These are phyloP conservation scores for Triplophysa dalaica DNA, from an alignment of 2,113 vertebrate species.

Conservation along the genomic window DNA sequence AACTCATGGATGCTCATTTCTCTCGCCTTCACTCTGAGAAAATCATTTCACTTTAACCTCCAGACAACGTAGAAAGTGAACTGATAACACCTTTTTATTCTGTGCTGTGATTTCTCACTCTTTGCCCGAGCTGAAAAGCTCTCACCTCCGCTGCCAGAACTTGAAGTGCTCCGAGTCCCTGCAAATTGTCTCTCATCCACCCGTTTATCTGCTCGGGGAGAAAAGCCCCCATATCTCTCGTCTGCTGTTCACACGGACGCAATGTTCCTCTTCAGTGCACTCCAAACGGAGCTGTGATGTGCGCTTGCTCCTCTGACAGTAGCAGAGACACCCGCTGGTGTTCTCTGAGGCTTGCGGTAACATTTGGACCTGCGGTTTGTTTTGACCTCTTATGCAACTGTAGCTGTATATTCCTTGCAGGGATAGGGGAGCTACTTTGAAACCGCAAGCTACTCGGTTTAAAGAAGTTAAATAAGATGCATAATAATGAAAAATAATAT, in stretches of 20 bases:
- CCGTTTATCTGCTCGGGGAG: slow-evolving; percentile 25
- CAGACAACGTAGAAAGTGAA: slow-evolving; percentile 26
- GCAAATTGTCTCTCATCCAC: slow-evolving; percentile 27
- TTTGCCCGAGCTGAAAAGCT: slow-evolving; percentile 15
- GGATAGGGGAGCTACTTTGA: too few relatives aligned
- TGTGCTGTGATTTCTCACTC: slow-evolving; percentile 18
- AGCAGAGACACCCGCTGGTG: slow-evolving; percentile 1
- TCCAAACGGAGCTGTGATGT: slow-evolving; percentile 25
- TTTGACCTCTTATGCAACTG: neutral
- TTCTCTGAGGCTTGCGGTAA: neutral
- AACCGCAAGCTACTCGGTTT: too few relatives aligned
- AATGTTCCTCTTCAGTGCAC: slow-evolving; percentile 34
- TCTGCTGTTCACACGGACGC: slow-evolving; percentile 22
- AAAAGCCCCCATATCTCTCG: slow-evolving; percentile 31
- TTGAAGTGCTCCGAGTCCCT: slow-evolving; percentile 34
- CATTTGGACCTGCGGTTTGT: neutral
- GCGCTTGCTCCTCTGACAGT: neutral
- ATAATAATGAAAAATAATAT: too few relatives aligned
- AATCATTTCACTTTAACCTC: slow-evolving; percentile 23
- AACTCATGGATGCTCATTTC: neutral
- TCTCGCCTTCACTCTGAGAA: neutral
- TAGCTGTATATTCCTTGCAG: neutral
- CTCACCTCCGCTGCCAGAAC: slow-evolving; percentile 16
- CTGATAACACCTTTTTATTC: slow-evolving; percentile 35
- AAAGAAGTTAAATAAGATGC: too few relatives aligned